Evolutionary conservation across 1,140 invertebrate genomes (phyloP), one percentile per base, ranked within the genome.

Genomic region (Diachasma alloeum): DNA sequence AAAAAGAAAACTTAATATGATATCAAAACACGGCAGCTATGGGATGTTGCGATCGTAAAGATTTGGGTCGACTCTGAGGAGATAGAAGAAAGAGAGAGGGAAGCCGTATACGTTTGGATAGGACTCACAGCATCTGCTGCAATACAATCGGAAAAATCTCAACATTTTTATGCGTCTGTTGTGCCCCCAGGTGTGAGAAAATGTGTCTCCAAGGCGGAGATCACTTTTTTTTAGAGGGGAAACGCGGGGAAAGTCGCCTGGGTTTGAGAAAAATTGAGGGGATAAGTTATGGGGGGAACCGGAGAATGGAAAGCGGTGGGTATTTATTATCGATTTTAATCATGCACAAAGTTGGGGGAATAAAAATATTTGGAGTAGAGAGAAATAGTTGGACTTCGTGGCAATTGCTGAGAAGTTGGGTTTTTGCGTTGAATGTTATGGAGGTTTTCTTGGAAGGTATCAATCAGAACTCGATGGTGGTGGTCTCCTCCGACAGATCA

Each of bases 141-240:
- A 26, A 22, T 9, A 26, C 59, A 63, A 63, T 63, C 59, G 59
- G 59, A 63, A 63, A 72, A 48, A 36, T 39, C 44, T 31, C 5
- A 17, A 59, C 46, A 72, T 37, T 72, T 72, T 72, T 72, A 56
- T 72, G 26, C 19, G 22, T 36, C 15, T 72, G 46, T 37, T 59
- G 36, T 72, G 36, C 19, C 53, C 31, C 71, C 48, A 72, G 71
- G 71, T 72, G 70, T 46, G 31, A 72, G 46, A 72, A 59, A 56
- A 72, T 72, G 59, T 36, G 71, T 31, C 46, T 56, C 71, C 24
- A 13, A 26, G n/a, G 26, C 4, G 59, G 8, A 11, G 19, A 19
- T 63, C n/a, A 15, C 24, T 36, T 56, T 19, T 48, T 48, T 48
- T 53, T 24, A 10, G 8, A 26, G 4, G 22, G 6, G 5, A 63